Base-by-base conservation (phyloP, 2,888 invertebrate species). In the Synanthedon vespiformis region DNA sequence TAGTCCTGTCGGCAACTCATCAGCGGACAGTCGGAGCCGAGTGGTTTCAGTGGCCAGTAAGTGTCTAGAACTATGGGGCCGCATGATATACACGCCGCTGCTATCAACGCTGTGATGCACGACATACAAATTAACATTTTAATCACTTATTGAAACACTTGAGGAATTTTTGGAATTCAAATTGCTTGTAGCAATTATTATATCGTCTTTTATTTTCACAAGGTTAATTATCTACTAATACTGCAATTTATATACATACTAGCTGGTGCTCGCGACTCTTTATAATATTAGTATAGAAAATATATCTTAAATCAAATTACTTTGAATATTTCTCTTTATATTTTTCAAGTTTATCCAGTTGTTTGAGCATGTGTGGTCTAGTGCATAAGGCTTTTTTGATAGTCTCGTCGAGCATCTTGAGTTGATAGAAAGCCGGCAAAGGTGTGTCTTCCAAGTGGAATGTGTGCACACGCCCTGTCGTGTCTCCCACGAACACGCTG, bases 391-490 rank as follows among this genome's bases (percentile, higher is more conserved):
- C 89, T 55, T 89, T 90, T 59, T 89, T 88, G 8, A 95, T 86
- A 0, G 92, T 89, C 2, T 90, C 88, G 40, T 91, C 88, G 2
- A 95, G 80, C 63, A 92, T 81, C 53, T 89, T 85, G 51, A 87
- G 88, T 67, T 93, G 93, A 62, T 92, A 92, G 68, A 89, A 92
- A 0, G 93, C 90, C 0, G 92, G 88, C 62, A 93, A 91, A 0
- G 94, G 94, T 86, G 94, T 93, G 60, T 94, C 92, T 63, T 92
- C 91, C 52, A 95, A 77, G 52, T 92, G 89, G 66, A 91, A 92
- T 13, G 94, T 89, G 61, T 92, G 88, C 3, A 94, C 85, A 40
- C 89, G 82, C 0, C 95, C 94, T 14, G 85, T 72, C 10, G 90
- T 88, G 67, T 94, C 94, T 0, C 92, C 93, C 0, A 92, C 90